These are phyloP conservation scores for Micropterix aruncella DNA, from an alignment of 2,888 invertebrate species.

Conservation along the genomic window DNA sequence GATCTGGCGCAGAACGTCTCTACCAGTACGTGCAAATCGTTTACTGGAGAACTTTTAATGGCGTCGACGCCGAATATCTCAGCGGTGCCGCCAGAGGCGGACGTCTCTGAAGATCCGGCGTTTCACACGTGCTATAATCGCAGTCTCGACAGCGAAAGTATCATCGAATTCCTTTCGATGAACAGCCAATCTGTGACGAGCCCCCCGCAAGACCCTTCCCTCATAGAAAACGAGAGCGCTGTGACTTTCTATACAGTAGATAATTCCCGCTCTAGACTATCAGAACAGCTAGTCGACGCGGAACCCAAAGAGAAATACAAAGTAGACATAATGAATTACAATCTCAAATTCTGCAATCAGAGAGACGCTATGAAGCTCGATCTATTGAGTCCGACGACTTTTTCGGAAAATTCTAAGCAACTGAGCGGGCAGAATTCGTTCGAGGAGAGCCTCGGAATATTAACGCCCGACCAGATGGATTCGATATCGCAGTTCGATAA, in stretches of 20 bases:
- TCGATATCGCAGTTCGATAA: slow-evolving; percentile 48
- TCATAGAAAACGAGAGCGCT: neutral
- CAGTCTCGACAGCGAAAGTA: slow-evolving; percentile 9
- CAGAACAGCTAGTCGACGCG: slow-evolving; percentile 1
- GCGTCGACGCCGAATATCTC: neutral
- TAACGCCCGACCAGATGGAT: slow-evolving; percentile 84
- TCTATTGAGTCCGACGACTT: slow-evolving; percentile 17
- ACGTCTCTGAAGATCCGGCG: slow-evolving; percentile 18
- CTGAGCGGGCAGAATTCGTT: slow-evolving; percentile 65
- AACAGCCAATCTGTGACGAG: slow-evolving; percentile 1
- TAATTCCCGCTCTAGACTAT: neutral
- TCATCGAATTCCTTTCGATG: slow-evolving; percentile 7
- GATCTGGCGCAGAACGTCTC: neutral
- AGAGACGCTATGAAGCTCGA: slow-evolving; percentile 4
- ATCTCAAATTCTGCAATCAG: neutral
- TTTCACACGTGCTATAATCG: slow-evolving; percentile 19
- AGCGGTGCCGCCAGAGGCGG: neutral
- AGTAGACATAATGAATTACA: neutral
- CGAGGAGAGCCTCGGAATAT: slow-evolving; percentile 74
- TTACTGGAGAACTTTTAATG: neutral
- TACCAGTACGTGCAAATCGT: neutral
- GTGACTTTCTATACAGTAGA: neutral
- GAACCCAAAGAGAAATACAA: neutral
- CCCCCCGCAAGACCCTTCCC: neutral
- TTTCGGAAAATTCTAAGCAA: slow-evolving; percentile 28